Evolutionary conservation across 1,140 invertebrate genomes (phyloP), one percentile per base, ranked within the genome.

Genomic region (Eubasilissa regina): DNA sequence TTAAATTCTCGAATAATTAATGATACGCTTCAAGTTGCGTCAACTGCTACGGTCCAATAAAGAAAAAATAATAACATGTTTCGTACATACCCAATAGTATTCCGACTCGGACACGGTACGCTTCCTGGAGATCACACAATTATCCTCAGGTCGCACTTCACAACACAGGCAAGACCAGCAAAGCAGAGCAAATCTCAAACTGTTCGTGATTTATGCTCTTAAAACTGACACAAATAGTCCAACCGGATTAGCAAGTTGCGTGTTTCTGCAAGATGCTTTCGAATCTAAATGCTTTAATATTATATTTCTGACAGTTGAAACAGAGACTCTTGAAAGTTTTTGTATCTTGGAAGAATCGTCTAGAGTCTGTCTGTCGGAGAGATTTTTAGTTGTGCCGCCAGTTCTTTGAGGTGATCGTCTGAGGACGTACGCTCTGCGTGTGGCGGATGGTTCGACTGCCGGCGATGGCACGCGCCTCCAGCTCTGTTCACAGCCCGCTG

Each of bases 401-500:
- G 25, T 35, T 48, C 64, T 0, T 35, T 3, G 15, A 15, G 43
- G 66, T 70, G 15, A 8, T 35, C 25, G 25, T 35, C 25, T 35
- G 43, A 47, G 19, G 53, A 55, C 77, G 68, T 79, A 56, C 75
- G 51, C 35, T 56, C 66, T n/a, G 48, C 47, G 55, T 43, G 75
- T 74, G 10, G 47, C 25, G 8, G 55, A 43, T 10, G 45, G 68
- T 15, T 78, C 55, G 51, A 82, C 81, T 82, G 75, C 19, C 56
- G 75, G 48, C 48, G 66, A 15, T 68, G 51, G 70, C 66, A 73
- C 55, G 64, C 75, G 68, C 74, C 75, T 75, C 74, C 75, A 70
- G 70, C 58, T 56, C 55, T 64, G 78, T 82, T 82, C 81, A 82
- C 75, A 80, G 66, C 78, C 53, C 60, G 75, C 43, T 72, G 81